Conservation (phyloP, 2,113 vertebrate species). For the Gasterosteus aculeatus region DNA sequence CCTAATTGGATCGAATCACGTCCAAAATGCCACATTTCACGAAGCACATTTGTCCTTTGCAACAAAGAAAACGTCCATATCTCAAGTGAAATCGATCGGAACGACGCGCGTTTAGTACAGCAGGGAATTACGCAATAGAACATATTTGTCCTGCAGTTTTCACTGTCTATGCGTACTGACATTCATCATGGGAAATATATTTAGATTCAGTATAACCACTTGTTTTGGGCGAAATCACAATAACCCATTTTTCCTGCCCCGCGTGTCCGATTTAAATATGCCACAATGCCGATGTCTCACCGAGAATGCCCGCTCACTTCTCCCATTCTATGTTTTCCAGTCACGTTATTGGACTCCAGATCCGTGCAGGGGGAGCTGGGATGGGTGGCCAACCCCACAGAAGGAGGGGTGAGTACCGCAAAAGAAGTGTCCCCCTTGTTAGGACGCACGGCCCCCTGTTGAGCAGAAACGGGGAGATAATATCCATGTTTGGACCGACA, state of each 20-base stretch:
- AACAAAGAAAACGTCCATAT: neutral
- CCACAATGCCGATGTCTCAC: conserved; percentile 17
- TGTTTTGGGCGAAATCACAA: neutral
- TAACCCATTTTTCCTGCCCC: conserved; percentile 3
- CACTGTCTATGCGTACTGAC: neutral
- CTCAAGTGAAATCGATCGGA: conserved; percentile 40
- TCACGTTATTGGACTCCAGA: conserved; percentile 97
- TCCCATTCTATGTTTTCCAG: conserved; percentile 81
- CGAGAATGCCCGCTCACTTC: conserved; percentile 58
- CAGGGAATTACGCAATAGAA: conserved; percentile 20
- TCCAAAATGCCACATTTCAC: conserved; percentile 21
- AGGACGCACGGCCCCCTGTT: conserved; percentile 49
- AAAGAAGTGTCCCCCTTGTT: conserved; percentile 66
- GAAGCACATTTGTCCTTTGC: conserved; percentile 22
- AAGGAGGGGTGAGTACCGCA: conserved; percentile 95
- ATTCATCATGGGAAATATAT: neutral
- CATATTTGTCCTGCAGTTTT: conserved; percentile 4
- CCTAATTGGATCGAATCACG: conserved; percentile 31
- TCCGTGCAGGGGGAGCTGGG: conserved; percentile 96
- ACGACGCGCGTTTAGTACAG: neutral
- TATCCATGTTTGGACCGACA: conserved; percentile 54
- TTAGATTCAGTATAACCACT: neutral
- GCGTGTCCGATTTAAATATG: conserved; percentile 5
- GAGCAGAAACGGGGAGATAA: conserved; percentile 66
- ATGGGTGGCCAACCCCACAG: conserved; percentile 96